Base-by-base conservation (phyloP, 2,888 invertebrate species). In the Drosophila eohydei region DNA sequence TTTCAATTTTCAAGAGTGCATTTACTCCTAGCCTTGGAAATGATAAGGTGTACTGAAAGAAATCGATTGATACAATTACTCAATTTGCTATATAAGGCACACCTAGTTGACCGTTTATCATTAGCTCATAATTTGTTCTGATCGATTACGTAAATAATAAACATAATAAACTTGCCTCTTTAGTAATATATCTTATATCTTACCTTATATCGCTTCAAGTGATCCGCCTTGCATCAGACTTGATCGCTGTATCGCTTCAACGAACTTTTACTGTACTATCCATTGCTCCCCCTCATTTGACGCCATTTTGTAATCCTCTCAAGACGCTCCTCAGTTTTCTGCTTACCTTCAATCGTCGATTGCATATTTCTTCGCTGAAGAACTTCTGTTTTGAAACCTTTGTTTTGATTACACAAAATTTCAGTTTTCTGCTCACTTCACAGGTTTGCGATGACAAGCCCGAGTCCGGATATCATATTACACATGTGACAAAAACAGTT, bases 351-450 rank as follows among this genome's bases (percentile, higher is more conserved):
- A 43, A 52, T 51, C 60, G 36, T 62, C 66, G 28, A 67, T 80
- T 80, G 63, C 80, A 64, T 55, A 75, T 58, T 11, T 21, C 36
- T 36, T 28, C 30, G 12, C 28, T 54, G 52, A 56, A 74, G 56
- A 57, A 62, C 16, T 50, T 62, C n/a, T 58, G 54, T 51, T 28
- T 58, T 41, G 51, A 59, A 61, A 68, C 44, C 5, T 16, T 30
- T 60, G 41, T 32, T n/a, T 14, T 34, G 26, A 63, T 60, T 73
- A 54, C 43, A 63, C 50, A 59, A 72, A 66, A 32, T 55, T 21
- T 21, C 34, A 16, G n/a, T 57, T 56, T 48, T 48, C 62, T 16
- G 30, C 43, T 6, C 40, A 2, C 44, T 52, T 59, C 21, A 8
- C 30, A 52, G 43, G 14, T 61, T 54, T 64, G 50, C 40, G 30